Evolutionary conservation across 2,888 invertebrate species (phyloP), one percentile per base, ranked within the genome.

Genomic region (Stenotaenia linearis): DNA sequence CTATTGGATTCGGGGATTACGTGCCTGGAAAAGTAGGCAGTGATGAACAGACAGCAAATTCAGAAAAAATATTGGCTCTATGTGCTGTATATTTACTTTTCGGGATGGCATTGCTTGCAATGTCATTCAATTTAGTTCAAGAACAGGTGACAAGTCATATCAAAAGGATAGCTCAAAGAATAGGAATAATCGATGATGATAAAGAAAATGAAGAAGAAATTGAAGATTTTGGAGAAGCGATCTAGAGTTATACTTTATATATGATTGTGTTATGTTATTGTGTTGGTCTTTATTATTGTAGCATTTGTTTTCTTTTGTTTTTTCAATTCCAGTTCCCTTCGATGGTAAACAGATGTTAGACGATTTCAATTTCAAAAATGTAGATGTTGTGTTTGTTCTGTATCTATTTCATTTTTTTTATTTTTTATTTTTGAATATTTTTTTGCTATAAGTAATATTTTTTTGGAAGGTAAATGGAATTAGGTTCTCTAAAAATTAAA

Each of bases 101-200:
- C 86, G 97, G 97, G 7, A 97, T 97, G 84, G 95, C 97, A 0
- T 87, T 97, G 75, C 88, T 97, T 82, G 97, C 97, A 32, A 98
- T 97, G 97, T 95, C 95, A 84, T 97, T 97, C 87, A 97, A 97
- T 89, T 88, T 97, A 85, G 96, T 97, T 74, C 97, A 96, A 86
- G 96, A 96, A 85, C 95, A 96, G 86, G 95, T 96, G 10, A 93
- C 95, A 82, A 93, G 92, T 80, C 93, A 93, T 84, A 95, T 96
- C 5, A 94, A 95, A 84, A 90, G 91, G 81, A 91, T 96, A 9
- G 96, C 95, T 25, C 92, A 92, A 83, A 91, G 92, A 80, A 89
- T 96, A 80, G 96, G 96, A 69, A 96, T 96, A 85, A 91, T 96
- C 83, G 95, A 95, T 85, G 91, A 93, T 80, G 90, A 90, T 25